A percentile compares a stretch with the other conserved stretches of the same genome.
Conservation (phyloP, 2,888 invertebrate genomes). For the Acrobasis repandana region DNA sequence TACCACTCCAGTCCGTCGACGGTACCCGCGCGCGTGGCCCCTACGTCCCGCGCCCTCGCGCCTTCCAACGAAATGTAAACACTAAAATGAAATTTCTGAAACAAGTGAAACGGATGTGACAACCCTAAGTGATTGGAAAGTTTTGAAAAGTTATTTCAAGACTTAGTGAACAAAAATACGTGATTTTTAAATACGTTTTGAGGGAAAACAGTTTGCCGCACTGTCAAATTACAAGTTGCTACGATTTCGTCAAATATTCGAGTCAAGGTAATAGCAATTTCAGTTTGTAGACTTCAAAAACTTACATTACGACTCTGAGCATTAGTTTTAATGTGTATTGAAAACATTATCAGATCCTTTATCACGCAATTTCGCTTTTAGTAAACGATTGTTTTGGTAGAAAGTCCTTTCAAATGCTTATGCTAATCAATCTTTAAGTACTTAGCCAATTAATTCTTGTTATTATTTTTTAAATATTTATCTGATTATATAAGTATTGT, state of each 20-base stretch:
- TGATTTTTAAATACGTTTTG: conserved; percentile 29
- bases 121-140: conserved; percentile 45
- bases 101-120: conserved; percentile 49
- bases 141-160: conserved; percentile 39
- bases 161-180: conserved; percentile 31
- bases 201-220: conserved; percentile 19
- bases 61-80: conserved; percentile 55
- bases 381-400: conserved; percentile 37
- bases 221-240: conserved; percentile 18
- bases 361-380: conserved; percentile 46
- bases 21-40: conserved; percentile 52
- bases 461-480: no score
- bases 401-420: neutral
- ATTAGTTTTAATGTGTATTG: conserved; percentile 55
- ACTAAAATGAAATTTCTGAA: conserved; percentile 42
- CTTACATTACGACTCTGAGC: conserved; percentile 41
- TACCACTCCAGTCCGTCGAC: conserved; percentile 62
- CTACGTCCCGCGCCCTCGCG: conserved; percentile 39
- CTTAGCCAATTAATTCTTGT: no score
- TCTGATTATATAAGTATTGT: no score
- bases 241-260: conserved; percentile 19
- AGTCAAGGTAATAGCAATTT: conserved; percentile 32
- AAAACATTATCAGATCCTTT: conserved; percentile 48
- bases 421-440: no score
- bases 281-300: conserved; percentile 40